phyloP scores from a whole-genome alignment of 2,113 vertebrate genomes.

The Dermatemys mawii region DNA sequence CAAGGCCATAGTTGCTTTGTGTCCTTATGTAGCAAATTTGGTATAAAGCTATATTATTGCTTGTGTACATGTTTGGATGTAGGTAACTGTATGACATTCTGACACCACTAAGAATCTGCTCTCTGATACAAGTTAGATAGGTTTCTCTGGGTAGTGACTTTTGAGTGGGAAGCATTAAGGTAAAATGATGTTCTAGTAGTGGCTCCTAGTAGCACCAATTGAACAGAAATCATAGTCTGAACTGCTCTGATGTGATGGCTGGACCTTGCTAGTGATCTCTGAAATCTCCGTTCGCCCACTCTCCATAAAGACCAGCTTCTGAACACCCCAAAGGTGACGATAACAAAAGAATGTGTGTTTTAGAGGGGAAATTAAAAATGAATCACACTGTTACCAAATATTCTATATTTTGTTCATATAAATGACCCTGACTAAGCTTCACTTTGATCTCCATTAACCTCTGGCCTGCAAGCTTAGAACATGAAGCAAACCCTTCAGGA shows the following conservation, averaged over 20 bases:
- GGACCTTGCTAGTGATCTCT: not conserved
- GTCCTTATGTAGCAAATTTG: accelerated
- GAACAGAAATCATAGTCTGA: not conserved
- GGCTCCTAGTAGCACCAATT: not conserved
- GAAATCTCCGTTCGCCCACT: not conserved
- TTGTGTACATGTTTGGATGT: not conserved
- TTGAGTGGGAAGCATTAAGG: not conserved
- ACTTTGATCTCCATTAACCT: not conserved
- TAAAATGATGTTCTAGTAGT: not conserved
- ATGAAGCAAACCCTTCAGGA: not conserved
- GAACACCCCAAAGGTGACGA: not conserved
- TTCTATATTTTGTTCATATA: not conserved
- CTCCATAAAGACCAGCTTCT: not conserved
- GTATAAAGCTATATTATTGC: not conserved
- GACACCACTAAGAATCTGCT: not conserved
- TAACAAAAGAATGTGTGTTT: not conserved
- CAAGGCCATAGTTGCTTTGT: not conserved
- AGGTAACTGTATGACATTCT: not conserved
- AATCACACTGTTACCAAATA: not conserved
- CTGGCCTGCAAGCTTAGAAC: not conserved
- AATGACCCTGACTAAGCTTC: not conserved
- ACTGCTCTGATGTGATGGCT: not conserved
- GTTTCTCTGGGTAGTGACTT: not conserved
- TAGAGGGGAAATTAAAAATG: constrained; percentile 19
- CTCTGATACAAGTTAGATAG: not conserved